phyloP scores from a whole-genome alignment of 2,113 vertebrate species.

The Apistogramma diplotaenia region DNA sequence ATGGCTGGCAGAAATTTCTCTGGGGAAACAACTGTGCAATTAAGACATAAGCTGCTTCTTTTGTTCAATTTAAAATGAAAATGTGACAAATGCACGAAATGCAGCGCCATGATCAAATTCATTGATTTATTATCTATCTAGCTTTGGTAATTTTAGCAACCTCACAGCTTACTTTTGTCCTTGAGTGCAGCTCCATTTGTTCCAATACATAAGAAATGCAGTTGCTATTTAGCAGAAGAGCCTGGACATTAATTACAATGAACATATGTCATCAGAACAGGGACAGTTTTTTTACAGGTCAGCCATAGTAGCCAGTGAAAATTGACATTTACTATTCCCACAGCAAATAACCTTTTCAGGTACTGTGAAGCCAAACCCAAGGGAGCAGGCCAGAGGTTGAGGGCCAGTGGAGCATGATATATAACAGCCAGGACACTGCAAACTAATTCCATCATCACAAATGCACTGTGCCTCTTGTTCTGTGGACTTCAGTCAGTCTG shows the following conservation, averaged over 20 bases:
- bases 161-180: background rate
- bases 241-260: slow-evolving; percentile 9
- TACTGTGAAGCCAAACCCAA: slow-evolving; percentile 26
- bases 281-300: background rate
- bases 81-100: background rate
- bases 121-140: background rate
- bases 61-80: background rate
- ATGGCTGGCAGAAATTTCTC: background rate
- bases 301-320: background rate
- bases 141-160: background rate
- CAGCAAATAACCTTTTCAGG: slow-evolving; percentile 35
- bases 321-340: slow-evolving; percentile 30
- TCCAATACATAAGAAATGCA: background rate
- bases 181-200: background rate
- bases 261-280: background rate
- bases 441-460: slow-evolving; percentile 33
- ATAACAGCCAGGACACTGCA: slow-evolving; percentile 10
- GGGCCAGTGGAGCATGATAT: slow-evolving; percentile 32
- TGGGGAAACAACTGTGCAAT: background rate
- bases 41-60: background rate
- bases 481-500: background rate
- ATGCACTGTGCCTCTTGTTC: slow-evolving; percentile 7
- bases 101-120: background rate
- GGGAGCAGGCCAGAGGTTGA: slow-evolving; percentile 18
- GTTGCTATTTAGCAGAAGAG: background rate